phyloP scores from a whole-genome alignment of 2,113 vertebrate species.

The Nycticryphes semicollaris region DNA sequence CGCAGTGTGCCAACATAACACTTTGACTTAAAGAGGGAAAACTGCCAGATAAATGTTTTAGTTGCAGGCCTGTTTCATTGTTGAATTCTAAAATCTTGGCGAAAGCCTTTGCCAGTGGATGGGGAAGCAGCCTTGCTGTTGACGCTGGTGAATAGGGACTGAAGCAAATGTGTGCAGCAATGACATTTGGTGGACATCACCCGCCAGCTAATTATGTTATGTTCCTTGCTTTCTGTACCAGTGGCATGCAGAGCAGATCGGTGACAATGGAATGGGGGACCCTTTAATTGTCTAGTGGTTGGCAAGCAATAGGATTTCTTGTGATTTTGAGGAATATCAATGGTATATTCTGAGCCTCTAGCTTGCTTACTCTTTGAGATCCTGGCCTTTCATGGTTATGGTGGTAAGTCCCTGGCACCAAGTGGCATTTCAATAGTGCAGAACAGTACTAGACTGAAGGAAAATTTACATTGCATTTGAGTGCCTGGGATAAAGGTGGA shows the following conservation, averaged over 20 bases:
- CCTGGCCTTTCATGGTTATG: background rate
- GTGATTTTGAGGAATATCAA: background rate
- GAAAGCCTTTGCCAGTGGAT: slow-evolving; percentile 74
- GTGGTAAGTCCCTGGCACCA: background rate
- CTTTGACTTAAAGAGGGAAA: slow-evolving; percentile 85
- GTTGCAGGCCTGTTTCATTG: slow-evolving; percentile 80
- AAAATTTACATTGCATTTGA: background rate
- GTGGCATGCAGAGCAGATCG: background rate
- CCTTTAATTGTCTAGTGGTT: background rate
- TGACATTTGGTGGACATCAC: slow-evolving; percentile 42
- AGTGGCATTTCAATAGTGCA: background rate
- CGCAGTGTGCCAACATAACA: slow-evolving; percentile 79
- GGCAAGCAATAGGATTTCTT: background rate
- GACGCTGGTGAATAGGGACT: slow-evolving; percentile 20
- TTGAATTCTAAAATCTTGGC: slow-evolving; percentile 75
- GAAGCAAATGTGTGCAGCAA: slow-evolving; percentile 25
- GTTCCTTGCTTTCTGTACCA: background rate
- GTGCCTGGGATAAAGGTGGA: background rate
- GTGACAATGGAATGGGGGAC: background rate
- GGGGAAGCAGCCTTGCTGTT: slow-evolving; percentile 44
- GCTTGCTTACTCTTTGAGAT: background rate
- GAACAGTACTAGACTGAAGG: background rate
- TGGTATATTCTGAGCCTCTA: background rate
- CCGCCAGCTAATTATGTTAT: background rate
- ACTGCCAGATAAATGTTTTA: slow-evolving; percentile 85